These are phyloP conservation scores for Hippoglossus hippoglossus DNA, from an alignment of 2,797 vertebrate species.

Conservation along the genomic window DNA sequence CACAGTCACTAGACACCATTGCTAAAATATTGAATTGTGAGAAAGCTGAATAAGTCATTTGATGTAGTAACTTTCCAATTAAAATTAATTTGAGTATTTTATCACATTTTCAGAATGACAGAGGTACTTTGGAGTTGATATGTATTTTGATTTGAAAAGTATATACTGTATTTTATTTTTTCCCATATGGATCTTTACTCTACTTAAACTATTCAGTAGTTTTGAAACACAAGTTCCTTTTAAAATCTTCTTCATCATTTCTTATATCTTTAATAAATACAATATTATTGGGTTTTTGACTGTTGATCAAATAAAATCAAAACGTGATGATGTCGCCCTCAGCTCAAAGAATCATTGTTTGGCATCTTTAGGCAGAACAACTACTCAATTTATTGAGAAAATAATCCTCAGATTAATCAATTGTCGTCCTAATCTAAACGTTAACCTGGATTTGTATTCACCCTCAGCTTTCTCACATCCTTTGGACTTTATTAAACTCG, in stretches of 20 bases:
- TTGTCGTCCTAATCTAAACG: background rate
- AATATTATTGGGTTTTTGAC: background rate
- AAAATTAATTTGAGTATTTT: too few species aligned
- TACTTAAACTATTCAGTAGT: too few species aligned
- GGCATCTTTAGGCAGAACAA: too few species aligned
- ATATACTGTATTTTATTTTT: too few species aligned
- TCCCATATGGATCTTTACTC: too few species aligned
- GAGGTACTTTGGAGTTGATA: too few species aligned
- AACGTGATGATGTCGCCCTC: background rate
- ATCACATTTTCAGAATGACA: too few species aligned
- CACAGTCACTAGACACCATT: background rate
- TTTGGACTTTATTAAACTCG: background rate
- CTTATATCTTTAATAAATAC: background rate
- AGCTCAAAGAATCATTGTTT: background rate
- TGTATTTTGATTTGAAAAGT: too few species aligned
- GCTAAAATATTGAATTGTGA: background rate
- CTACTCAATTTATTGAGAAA: background rate
- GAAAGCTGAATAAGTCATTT: background rate
- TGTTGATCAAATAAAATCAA: background rate
- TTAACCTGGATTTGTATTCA: background rate
- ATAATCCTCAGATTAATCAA: background rate
- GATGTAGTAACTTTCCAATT: too few species aligned
- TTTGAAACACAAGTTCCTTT: too few species aligned
- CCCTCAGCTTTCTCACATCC: background rate
- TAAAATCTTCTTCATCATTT: too few species aligned